Conservation (phyloP, 2,113 vertebrate genomes). For the Rattus norvegicus region DNA sequence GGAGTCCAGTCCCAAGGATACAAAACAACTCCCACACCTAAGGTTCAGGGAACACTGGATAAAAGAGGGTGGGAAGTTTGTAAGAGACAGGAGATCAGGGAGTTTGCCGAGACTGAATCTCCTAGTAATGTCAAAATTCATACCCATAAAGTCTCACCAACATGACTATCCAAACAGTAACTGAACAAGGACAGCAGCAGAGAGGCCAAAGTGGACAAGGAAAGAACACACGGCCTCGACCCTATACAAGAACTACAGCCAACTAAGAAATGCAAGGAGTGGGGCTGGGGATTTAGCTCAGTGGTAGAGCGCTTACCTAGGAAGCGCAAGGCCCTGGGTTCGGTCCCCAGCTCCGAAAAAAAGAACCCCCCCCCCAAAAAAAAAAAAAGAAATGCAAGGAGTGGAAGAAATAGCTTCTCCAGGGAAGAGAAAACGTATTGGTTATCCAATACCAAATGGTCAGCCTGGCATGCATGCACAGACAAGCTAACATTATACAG, state of each 20-base stretch:
- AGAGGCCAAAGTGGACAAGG: background rate
- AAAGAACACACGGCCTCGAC: background rate
- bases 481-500: background rate
- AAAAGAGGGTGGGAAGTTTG: background rate
- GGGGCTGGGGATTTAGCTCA: too few relatives aligned
- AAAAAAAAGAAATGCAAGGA: background rate
- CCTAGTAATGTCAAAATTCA: background rate
- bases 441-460: background rate
- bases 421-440: background rate
- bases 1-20: background rate
- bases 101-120: background rate
- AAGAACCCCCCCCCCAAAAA: too few relatives aligned
- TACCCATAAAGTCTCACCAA: background rate
- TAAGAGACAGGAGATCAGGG: background rate
- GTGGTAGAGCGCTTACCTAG: too few relatives aligned
- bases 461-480: background rate
- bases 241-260: background rate
- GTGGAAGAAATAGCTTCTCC: background rate
- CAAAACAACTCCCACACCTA: background rate
- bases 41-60: too few relatives aligned
- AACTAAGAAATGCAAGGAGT: background rate
- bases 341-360: too few relatives aligned
- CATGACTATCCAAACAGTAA: background rate
- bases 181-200: background rate
- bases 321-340: too few relatives aligned